Evolutionary conservation across 2,888 invertebrate genomes (phyloP).

Genomic region (Lathronympha strigana): DNA sequence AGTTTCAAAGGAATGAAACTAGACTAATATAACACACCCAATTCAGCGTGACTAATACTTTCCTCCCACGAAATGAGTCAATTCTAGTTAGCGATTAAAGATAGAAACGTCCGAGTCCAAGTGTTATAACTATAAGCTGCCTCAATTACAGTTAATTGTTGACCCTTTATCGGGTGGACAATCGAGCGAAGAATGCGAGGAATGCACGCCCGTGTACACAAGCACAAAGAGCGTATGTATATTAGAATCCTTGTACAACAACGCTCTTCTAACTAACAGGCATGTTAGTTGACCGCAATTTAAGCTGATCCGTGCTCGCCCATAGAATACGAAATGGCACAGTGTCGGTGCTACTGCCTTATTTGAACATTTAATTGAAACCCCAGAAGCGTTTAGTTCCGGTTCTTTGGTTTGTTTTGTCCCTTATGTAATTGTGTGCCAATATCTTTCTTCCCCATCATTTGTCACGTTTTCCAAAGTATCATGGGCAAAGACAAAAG

Average conservation of each 20-base stretch:
- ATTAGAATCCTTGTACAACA: neutral
- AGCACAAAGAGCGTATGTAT: constrained; percentile 42
- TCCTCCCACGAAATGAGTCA: constrained; percentile 27
- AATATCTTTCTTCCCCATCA: neutral
- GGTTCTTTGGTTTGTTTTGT: neutral
- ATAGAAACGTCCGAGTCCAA: constrained; percentile 14
- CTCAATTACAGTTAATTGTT: constrained; percentile 47
- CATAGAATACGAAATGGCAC: constrained; percentile 10
- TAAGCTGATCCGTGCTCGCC: constrained; percentile 18
- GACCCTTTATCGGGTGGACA: constrained; percentile 64
- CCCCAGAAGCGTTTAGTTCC: constrained; percentile 12
- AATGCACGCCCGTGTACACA: constrained; percentile 58
- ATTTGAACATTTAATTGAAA: constrained; percentile 21
- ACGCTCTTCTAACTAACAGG: neutral
- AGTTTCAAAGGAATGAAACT: too few species aligned
- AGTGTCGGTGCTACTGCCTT: neutral
- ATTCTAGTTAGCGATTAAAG: constrained; percentile 16
- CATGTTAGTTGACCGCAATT: constrained; percentile 18
- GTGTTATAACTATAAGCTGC: constrained; percentile 37
- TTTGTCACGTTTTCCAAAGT: constrained; percentile 16
- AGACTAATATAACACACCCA: neutral
- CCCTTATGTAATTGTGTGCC: neutral
- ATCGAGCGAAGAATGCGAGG: constrained; percentile 60
- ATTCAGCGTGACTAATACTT: constrained; percentile 10
- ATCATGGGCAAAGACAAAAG: neutral